A percentile compares a stretch with the other conserved stretches of the same genome.
These are phyloP conservation scores for Eudyptes chrysolophus DNA, from an alignment of 2,113 vertebrate genomes.

Conservation along the genomic window DNA sequence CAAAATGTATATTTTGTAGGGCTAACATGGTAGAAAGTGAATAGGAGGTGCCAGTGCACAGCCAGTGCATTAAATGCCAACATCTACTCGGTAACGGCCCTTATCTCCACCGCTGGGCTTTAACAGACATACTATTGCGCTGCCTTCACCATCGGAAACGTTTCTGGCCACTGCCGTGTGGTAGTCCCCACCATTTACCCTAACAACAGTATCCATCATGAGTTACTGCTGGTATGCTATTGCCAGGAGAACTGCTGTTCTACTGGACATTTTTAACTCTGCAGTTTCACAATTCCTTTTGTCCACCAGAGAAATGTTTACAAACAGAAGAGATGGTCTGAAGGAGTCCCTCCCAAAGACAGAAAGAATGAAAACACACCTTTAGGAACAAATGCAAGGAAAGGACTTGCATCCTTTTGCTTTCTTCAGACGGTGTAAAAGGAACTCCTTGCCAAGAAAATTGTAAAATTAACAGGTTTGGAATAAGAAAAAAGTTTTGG, in stretches of 20 bases:
- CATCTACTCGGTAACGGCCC: background rate
- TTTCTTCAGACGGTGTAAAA: background rate
- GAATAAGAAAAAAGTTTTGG: background rate
- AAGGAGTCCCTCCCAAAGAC: background rate
- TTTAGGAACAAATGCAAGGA: background rate
- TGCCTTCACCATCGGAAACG: too few species aligned
- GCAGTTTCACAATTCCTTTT: background rate
- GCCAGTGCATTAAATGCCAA: background rate
- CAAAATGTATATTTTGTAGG: background rate
- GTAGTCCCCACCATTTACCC: background rate
- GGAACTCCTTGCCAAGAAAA: background rate
- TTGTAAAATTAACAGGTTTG: background rate
- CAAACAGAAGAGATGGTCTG: background rate
- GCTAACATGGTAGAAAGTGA: background rate
- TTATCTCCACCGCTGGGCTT: too few species aligned
- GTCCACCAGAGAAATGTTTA: background rate
- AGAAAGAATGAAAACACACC: background rate
- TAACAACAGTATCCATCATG: background rate
- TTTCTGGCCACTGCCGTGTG: too few species aligned
- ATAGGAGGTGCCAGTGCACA: background rate
- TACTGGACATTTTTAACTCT: background rate
- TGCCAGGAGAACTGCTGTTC: background rate
- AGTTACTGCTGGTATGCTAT: background rate
- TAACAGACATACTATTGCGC: rapidly evolving
- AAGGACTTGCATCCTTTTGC: background rate